These are phyloP conservation scores for Eristalis intricaria DNA, from an alignment of 2,888 invertebrate species.

Conservation along the genomic window DNA sequence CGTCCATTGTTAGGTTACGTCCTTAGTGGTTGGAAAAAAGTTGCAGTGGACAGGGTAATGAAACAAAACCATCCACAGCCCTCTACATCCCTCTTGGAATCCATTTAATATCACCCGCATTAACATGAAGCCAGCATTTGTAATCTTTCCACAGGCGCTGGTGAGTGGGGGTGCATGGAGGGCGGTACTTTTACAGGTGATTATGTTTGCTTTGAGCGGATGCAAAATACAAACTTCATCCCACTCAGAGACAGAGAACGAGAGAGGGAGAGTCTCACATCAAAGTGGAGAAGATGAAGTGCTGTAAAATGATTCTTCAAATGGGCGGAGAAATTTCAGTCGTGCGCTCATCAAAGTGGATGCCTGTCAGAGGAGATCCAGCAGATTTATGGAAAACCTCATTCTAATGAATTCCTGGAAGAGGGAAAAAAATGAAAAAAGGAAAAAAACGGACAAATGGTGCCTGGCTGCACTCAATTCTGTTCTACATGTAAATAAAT, in stretches of 20 bases:
- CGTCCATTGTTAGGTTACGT: background rate
- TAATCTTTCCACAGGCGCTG: background rate
- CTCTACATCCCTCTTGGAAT: background rate
- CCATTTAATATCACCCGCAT: background rate
- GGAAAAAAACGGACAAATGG: too few species aligned
- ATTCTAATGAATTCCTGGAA: too few species aligned
- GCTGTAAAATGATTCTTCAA: background rate
- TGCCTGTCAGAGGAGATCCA: too few species aligned
- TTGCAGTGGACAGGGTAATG: conserved; percentile 1
- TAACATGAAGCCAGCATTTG: background rate
- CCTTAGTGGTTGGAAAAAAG: background rate
- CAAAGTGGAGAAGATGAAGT: background rate
- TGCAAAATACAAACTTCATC: background rate
- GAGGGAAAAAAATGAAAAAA: too few species aligned
- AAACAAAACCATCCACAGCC: background rate
- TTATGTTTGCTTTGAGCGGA: too few species aligned
- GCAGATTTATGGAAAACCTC: too few species aligned
- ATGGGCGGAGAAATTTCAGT: background rate
- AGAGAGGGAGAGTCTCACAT: background rate
- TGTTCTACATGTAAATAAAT: too few species aligned
- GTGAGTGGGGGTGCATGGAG: too few species aligned
- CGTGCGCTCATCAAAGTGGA: background rate
- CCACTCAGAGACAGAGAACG: background rate
- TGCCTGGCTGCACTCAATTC: too few species aligned
- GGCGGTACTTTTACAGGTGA: too few species aligned